Evolutionary conservation across 2,888 invertebrate species (phyloP).

Genomic region (Automeris io): DNA sequence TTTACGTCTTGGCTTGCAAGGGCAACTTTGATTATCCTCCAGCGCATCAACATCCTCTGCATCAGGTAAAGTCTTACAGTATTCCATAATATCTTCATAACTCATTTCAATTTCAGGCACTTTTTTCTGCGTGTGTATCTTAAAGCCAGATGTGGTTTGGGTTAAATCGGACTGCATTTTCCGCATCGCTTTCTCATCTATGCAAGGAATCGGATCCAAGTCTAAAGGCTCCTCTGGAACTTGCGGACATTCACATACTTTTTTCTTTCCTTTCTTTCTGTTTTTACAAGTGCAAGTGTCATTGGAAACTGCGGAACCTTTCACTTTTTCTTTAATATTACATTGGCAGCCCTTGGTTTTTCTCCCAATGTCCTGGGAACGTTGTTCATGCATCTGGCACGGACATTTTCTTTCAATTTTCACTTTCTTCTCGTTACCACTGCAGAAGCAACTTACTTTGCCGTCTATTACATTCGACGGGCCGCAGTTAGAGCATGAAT

Average conservation of each 20-base stretch:
- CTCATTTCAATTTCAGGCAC: conserved; percentile 24
- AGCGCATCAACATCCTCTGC: conserved; percentile 18
- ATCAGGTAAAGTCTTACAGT: conserved; percentile 11
- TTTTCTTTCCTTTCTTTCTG: conserved; percentile 18
- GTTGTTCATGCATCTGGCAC: not conserved
- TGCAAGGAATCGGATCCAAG: conserved; percentile 10
- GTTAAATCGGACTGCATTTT: conserved; percentile 35
- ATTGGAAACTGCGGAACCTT: not conserved
- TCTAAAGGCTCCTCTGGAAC: conserved; percentile 10
- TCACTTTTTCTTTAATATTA: conserved; percentile 11
- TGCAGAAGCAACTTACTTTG: conserved; percentile 11
- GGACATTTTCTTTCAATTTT: conserved; percentile 6
- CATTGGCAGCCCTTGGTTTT: conserved; percentile 9
- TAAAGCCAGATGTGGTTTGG: conserved; percentile 42
- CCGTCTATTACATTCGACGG: conserved; percentile 7
- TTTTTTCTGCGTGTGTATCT: conserved; percentile 23
- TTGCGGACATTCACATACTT: conserved; percentile 26
- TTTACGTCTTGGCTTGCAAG: conserved; percentile 6
- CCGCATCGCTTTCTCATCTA: conserved; percentile 16
- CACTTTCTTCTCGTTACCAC: conserved; percentile 12
- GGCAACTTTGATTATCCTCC: conserved; percentile 12
- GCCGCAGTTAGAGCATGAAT: conserved; percentile 10
- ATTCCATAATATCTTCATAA: conserved; percentile 35
- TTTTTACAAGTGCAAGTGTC: conserved; percentile 7
- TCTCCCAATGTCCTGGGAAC: not conserved